These are phyloP conservation scores for Lepus townsendii DNA, from an alignment of 2,797 vertebrate species.

Conservation along the genomic window DNA sequence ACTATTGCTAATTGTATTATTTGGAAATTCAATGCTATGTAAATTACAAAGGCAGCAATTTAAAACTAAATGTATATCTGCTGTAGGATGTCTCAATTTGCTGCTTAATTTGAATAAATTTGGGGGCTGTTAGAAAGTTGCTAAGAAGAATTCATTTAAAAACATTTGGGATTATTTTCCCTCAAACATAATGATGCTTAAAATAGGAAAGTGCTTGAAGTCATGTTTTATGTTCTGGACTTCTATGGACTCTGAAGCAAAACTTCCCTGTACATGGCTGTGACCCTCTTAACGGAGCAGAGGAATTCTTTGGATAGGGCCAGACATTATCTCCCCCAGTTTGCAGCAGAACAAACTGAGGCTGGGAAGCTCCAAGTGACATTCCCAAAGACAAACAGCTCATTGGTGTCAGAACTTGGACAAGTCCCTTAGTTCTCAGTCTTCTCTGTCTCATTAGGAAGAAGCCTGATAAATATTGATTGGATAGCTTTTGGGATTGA, in stretches of 20 bases:
- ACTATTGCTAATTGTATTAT: slow-evolving; percentile 75
- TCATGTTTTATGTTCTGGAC: slow-evolving; percentile 68
- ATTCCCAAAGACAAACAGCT: not conserved
- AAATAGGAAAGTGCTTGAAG: slow-evolving; percentile 68
- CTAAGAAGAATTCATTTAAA: slow-evolving; percentile 75
- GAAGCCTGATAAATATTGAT: not conserved
- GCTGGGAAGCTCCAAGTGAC: not conserved
- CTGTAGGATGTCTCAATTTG: slow-evolving; percentile 70
- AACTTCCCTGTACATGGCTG: slow-evolving; percentile 55
- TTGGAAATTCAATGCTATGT: slow-evolving; percentile 80
- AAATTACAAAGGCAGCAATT: slow-evolving; percentile 77
- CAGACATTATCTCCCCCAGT: not conserved
- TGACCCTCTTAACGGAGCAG: slow-evolving; percentile 27
- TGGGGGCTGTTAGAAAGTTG: slow-evolving; percentile 64
- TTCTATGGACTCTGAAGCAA: slow-evolving; percentile 61
- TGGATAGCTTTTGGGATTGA: not conserved
- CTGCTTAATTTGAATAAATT: slow-evolving; percentile 79
- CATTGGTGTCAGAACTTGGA: not conserved
- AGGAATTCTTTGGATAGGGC: slow-evolving; percentile 20
- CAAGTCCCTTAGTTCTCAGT: not conserved
- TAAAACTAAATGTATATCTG: slow-evolving; percentile 74
- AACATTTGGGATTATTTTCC: slow-evolving; percentile 73
- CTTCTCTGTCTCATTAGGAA: not conserved
- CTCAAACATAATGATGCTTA: slow-evolving; percentile 74
- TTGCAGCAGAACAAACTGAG: slow-evolving; percentile 6